A percentile compares a stretch with the other conserved stretches of the same genome.
Evolutionary conservation across 2,888 invertebrate genomes (phyloP).

Genomic region (Nomada goodeniana): DNA sequence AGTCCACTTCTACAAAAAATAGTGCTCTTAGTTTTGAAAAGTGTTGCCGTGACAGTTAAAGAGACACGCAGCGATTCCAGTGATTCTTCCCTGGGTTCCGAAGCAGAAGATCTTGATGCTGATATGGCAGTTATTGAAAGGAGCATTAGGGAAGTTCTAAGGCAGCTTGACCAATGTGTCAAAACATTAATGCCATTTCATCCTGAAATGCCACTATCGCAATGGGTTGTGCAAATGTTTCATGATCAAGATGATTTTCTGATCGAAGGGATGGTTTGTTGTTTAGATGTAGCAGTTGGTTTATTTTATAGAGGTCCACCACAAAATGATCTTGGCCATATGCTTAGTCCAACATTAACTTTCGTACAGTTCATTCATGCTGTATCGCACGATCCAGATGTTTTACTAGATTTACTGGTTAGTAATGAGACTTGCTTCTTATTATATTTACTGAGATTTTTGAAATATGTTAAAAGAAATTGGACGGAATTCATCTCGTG

Average conservation of each 20-base stretch:
- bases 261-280: slow-evolving; percentile 96
- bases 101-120: slow-evolving; percentile 93
- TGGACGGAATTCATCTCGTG: slow-evolving; percentile 93
- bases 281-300: slow-evolving; percentile 94
- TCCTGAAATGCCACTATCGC: slow-evolving; percentile 94
- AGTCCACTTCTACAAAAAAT: slow-evolving; percentile 92
- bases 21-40: slow-evolving; percentile 94
- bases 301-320: slow-evolving; percentile 93
- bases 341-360: slow-evolving; percentile 94
- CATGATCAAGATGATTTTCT: slow-evolving; percentile 96
- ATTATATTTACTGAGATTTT: slow-evolving; percentile 92
- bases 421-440: slow-evolving; percentile 96
- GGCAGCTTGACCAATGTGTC: slow-evolving; percentile 92
- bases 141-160: slow-evolving; percentile 92
- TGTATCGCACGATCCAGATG: slow-evolving; percentile 92
- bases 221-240: slow-evolving; percentile 94
- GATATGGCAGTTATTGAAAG: slow-evolving; percentile 95
- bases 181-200: slow-evolving; percentile 93
- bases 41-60: slow-evolving; percentile 95
- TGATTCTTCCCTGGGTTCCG: slow-evolving; percentile 93
- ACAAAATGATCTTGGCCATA: slow-evolving; percentile 91
- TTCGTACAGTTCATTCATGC: slow-evolving; percentile 94
- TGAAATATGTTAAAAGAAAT: slow-evolving; percentile 93
- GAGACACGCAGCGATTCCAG: slow-evolving; percentile 95
- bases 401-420: slow-evolving; percentile 93